These are phyloP conservation scores for Drosophila busckii DNA, from an alignment of 1,140 invertebrate genomes.

Conservation along the genomic window DNA sequence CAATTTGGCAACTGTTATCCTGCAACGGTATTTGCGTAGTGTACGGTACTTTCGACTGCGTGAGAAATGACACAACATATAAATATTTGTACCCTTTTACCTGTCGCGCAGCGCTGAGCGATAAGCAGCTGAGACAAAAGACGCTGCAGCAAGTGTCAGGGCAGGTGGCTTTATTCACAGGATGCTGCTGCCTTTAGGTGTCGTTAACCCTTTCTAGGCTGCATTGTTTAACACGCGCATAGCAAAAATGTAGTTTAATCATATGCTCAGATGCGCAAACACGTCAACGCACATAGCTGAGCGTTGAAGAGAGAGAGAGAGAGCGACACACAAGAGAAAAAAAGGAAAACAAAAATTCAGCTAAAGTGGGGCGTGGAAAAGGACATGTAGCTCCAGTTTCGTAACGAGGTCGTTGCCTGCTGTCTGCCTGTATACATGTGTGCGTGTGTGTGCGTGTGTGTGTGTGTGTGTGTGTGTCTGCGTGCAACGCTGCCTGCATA, in stretches of 20 bases:
- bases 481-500: slow-evolving; percentile 57
- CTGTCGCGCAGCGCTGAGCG: no score
- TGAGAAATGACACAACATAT: slow-evolving; percentile 13
- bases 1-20: no score
- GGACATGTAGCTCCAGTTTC: slow-evolving; percentile 51
- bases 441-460: not conserved
- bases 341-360: slow-evolving; percentile 11
- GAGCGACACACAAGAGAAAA: slow-evolving; percentile 2
- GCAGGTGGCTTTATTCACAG: slow-evolving; percentile 35
- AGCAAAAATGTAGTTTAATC: slow-evolving; percentile 71
- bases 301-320: slow-evolving; percentile 23
- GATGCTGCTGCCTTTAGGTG: not conserved
- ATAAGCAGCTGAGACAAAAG: no score
- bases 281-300: slow-evolving; percentile 50
- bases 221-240: slow-evolving; percentile 15
- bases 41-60: slow-evolving; percentile 6
- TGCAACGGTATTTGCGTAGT: no score
- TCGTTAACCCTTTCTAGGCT: slow-evolving; percentile 37
- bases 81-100: slow-evolving; percentile 23
- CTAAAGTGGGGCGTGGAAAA: slow-evolving; percentile 36
- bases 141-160: slow-evolving; percentile 14
- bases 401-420: slow-evolving; percentile 69
- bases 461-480: slow-evolving; percentile 32
- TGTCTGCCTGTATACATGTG: slow-evolving; percentile 5
- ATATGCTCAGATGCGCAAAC: slow-evolving; percentile 72